These are phyloP conservation scores for Pipra filicauda DNA, from an alignment of 2,113 vertebrate genomes.

Conservation along the genomic window DNA sequence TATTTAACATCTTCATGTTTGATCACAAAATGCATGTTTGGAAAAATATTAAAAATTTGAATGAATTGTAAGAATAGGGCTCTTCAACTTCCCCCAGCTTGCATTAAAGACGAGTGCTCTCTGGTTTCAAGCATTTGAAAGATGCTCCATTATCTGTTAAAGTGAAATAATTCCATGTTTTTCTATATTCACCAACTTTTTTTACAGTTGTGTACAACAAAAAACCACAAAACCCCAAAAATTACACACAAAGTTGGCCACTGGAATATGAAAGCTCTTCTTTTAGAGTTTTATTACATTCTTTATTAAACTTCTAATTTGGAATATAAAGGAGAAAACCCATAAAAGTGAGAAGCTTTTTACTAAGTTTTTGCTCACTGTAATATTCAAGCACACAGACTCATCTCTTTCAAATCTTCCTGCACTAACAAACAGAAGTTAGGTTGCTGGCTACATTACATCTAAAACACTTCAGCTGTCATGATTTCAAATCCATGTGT, in stretches of 20 bases:
- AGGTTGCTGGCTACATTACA: background rate
- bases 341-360: background rate
- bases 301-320: background rate
- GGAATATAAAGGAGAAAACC: background rate
- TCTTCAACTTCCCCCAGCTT: conserved; percentile 25
- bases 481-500: background rate
- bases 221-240: background rate
- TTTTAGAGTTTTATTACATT: background rate
- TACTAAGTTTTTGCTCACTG: background rate
- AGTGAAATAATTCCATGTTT: conserved; percentile 20
- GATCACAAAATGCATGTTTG: conserved; percentile 7
- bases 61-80: conserved; percentile 5
- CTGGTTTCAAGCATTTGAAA: conserved; percentile 49
- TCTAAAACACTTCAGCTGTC: background rate
- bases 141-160: background rate
- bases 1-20: conserved; percentile 43
- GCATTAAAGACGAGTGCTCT: background rate
- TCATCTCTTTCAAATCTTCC: background rate
- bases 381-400: background rate
- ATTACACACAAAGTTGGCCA: background rate
- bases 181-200: conserved; percentile 19
- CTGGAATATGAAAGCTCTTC: background rate
- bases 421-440: background rate
- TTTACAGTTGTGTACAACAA: background rate
- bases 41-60: conserved; percentile 20